Percentiles rank a stretch among this genome's conserved stretches.
phyloP scores from a whole-genome alignment of 2,113 vertebrate species.

The Hyperoodon ampullatus region DNA sequence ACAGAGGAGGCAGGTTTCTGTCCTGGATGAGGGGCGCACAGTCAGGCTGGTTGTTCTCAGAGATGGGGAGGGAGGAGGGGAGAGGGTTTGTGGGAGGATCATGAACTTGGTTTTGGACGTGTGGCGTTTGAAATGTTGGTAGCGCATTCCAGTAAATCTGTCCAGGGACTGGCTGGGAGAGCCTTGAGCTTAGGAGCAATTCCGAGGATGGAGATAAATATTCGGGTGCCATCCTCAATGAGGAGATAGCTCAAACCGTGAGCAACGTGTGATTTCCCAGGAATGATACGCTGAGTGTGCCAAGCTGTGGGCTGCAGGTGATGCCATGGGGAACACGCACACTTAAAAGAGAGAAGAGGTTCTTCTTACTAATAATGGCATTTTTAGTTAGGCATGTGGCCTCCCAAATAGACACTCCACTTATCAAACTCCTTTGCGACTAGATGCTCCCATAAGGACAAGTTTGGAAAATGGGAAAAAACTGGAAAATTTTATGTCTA shows the following conservation, averaged over 20 bases:
- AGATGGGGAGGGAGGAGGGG: no score
- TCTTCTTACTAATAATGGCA: neutral
- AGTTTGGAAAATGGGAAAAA: neutral
- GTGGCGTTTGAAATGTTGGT: neutral
- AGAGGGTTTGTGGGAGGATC: neutral
- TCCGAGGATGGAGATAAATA: neutral
- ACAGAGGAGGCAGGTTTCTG: fast-evolving
- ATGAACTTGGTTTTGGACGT: fast-evolving
- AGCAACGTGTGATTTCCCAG: neutral
- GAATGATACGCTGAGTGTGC: neutral
- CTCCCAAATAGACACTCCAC: no score
- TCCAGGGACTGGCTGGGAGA: neutral
- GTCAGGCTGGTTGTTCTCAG: neutral
- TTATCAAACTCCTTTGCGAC: neutral
- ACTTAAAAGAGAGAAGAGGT: no score
- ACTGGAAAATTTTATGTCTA: neutral
- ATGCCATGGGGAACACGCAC: fast-evolving
- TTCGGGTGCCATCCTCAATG: fast-evolving
- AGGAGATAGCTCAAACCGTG: neutral
- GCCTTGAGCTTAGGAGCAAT: no score
- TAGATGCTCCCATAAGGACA: neutral
- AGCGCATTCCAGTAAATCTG: neutral
- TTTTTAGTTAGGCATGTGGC: fast-evolving
- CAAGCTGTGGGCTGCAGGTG: neutral
- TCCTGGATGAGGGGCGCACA: fast-evolving